Percentiles rank a stretch among this genome's conserved stretches.
phyloP scores from a whole-genome alignment of 2,888 invertebrate genomes.

The Cremastinae sp. region DNA sequence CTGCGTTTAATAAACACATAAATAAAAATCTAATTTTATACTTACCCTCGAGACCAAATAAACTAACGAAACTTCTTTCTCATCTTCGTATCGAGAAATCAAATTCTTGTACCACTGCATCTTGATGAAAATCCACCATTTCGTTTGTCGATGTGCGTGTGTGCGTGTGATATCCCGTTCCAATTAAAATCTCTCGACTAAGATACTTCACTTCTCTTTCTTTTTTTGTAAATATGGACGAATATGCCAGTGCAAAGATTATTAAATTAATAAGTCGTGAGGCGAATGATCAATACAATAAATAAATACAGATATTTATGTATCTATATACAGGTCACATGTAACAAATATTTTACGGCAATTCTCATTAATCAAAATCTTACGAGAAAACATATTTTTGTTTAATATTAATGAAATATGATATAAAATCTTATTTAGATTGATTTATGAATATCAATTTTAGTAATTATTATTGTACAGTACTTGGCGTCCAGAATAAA shows the following conservation, averaged over 20 bases:
- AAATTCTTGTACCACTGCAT: neutral
- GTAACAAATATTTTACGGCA: neutral
- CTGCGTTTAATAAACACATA: neutral
- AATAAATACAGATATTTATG: slow-evolving; percentile 9
- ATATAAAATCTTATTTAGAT: too few species aligned
- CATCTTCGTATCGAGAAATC: neutral
- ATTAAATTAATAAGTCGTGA: neutral
- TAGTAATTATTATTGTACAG: too few species aligned
- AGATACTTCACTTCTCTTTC: slow-evolving; percentile 1
- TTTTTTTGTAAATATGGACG: slow-evolving; percentile 48
- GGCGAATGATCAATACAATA: slow-evolving; percentile 4
- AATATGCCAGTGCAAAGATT: slow-evolving; percentile 26
- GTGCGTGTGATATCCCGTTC: neutral
- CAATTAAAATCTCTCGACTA: neutral
- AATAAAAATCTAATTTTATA: too few species aligned
- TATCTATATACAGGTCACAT: slow-evolving; percentile 22
- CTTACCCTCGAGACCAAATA: slow-evolving; percentile 27
- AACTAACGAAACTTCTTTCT: neutral
- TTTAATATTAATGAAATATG: too few species aligned
- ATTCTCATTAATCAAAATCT: too few species aligned
- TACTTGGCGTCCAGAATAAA: too few species aligned
- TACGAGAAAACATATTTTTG: too few species aligned
- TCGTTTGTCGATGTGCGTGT: neutral
- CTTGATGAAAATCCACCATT: neutral
- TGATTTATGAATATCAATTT: too few species aligned